Base-by-base conservation (phyloP, 2,888 invertebrate species). In the Rhimphoctona megacephalus region DNA sequence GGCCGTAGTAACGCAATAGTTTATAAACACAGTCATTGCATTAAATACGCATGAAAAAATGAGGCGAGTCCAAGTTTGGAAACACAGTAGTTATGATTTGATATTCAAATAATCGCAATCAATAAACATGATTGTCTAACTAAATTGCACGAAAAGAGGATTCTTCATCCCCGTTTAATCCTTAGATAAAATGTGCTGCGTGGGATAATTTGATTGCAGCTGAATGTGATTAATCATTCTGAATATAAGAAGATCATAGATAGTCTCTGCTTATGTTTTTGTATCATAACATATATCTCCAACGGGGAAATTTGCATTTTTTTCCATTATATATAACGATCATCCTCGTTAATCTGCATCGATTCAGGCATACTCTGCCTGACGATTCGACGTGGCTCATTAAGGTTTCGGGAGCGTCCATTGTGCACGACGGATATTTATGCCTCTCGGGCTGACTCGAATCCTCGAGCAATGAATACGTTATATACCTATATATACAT, bases 331-430 rank as follows among this genome's bases (percentile, higher is more conserved):
- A 89, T 89, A 80, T 83, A 85, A 85, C 86, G 90, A 90, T 90
- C 84, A 90, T 88, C 89, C 89, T 89, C 88, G 90, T 90, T 91
- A 91, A 91, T 91, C 88, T 90, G 89, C 89, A 89, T 92, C 90
- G 91, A 92, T n/a, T n/a, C n/a, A n/a, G n/a, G n/a, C n/a, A 92
- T 92, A 92, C 91, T 90, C 86, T 87, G 39, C 19, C 81, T 67
- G 77, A 74, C 89, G 88, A 92, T 92, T 92, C 90, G 92, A 88
- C 89, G 89, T 89, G 92, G 90, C 90, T 91, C 92, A 89, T 91
- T 89, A 90, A 72, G 88, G 89, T 81, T 81, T 73, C 83, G 81
- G 90, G 89, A 89, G 87, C 54, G 57, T 81, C 36, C 67, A 86
- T 83, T 86, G 83, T 86, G 64, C 73, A 43, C 17, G 19, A 52